Evolutionary conservation across 2,888 invertebrate species (phyloP), one percentile per base, ranked within the genome.

Genomic region (Apotomis capreana): DNA sequence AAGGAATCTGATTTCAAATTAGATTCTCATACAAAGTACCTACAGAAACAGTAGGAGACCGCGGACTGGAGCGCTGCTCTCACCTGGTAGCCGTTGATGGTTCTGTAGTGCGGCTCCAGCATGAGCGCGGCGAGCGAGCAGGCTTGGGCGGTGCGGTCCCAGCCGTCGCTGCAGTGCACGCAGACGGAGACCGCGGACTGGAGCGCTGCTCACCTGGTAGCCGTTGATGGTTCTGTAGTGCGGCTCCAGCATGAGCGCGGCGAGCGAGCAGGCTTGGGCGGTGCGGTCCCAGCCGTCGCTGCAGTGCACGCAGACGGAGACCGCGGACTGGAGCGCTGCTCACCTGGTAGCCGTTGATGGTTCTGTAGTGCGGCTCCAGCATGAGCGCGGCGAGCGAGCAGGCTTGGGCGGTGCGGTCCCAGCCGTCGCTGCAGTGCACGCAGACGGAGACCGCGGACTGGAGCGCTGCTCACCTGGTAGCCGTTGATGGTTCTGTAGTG

Each of bases 211-310:
- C 83, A 96, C 97, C 94, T 97, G 98, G 90, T 98, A 99, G 52
- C 99, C 99, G 84, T 98, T 96, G 78, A 99, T 96, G 61, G 99
- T 99, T 79, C 99, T 95, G 89, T 99, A 99, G 92, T 97, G 98
- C 1, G 99, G 99, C 92, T 99, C 99, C 65, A 99, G 93, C 81
- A 99, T 94, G 5, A 99, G 90, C 67, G 97, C 95, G 59, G 99
- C 97, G 68, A 99, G 99, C 96, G 99, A 98, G 89, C 99, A 98
- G 65, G 98, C 99, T 95, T 99, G 99, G 75, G 99, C 98, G 0
- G 99, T 99, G 82, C 99, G 95, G 93, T 99, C 99, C 99, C 99
- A 99, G 61, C 99, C 99, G 92, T 99, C 99, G 74, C 98, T 98
- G 88, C 99, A 99, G 92, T 99, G 99, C 13, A 99, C 99, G 68